Base-by-base conservation (phyloP, 2,113 vertebrate genomes). In the Stegostoma tigrinum region DNA sequence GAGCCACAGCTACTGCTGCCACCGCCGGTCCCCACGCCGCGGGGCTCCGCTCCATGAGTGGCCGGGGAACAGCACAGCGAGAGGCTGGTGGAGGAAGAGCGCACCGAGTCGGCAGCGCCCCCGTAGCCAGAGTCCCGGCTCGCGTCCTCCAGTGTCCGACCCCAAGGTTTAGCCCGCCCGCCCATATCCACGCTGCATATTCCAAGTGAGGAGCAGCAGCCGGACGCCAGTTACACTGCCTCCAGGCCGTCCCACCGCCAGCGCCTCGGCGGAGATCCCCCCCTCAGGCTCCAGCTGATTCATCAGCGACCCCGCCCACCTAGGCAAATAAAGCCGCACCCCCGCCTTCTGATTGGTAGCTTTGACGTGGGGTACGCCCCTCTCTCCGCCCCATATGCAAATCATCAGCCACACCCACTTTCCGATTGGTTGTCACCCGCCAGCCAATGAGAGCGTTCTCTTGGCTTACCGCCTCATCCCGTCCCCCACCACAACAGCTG, bases 51-150 rank as follows among this genome's bases (percentile, higher is more conserved):
- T 98, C 98, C 98, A 98, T 98, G 98, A 24, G 75, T n/a, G 34
- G 75, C 75, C 34, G 96, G 97, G 97, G 96, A 98, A 97, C 98
- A 98, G 97, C 99, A 99, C 97, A 99, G 98, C 96, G 99, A 99
- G 98, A 99, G 98, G 98, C 98, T 99, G 97, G 55, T 61, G 55
- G 55, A 61, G 12, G 98, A 99, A 96, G 99, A 99, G 96, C 98
- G 98, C 97, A 99, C 98, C 96, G 99, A 99, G 98, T 99, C 99
- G 94, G 98, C 99, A 96, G 99, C 98, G 96, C 99, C 99, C 98
- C 99, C 99, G 99, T 99, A 99, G 98, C 99, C 99, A 97, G 99
- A 99, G 97, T 99, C 99, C 96, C 99, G 98, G 96, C 99, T 99
- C 97, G 99, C 98, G 97, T 99, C 99, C 98, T 99, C 99, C 98